These are phyloP conservation scores for Neosalanx taihuensis DNA, from an alignment of 2,797 vertebrate genomes.

Conservation along the genomic window DNA sequence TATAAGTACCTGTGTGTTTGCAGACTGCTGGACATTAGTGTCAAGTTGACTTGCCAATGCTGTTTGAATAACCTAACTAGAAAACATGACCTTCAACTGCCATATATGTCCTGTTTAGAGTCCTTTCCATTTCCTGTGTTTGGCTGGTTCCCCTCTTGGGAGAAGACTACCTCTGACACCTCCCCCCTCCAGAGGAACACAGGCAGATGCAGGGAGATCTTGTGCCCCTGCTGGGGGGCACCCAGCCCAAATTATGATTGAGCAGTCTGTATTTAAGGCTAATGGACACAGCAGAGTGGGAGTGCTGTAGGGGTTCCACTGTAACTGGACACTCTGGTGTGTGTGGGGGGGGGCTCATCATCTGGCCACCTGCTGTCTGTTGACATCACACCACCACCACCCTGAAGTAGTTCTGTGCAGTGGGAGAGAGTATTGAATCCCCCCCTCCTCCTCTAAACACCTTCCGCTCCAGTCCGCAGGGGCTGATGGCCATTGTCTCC, in stretches of 20 bases:
- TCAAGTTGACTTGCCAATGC: too few species aligned
- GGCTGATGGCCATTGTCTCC: constrained; percentile 58
- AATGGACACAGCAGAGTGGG: constrained; percentile 46
- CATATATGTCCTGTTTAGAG: not conserved
- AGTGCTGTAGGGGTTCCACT: constrained; percentile 29
- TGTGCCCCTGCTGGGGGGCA: not conserved
- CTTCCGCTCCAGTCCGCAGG: constrained; percentile 30
- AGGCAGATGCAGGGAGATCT: constrained; percentile 6
- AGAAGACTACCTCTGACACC: not conserved
- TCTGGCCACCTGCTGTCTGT: constrained; percentile 45
- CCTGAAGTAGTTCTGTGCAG: not conserved
- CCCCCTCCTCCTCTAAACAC: constrained; percentile 41
- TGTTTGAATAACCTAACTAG: too few species aligned
- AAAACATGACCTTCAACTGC: not conserved
- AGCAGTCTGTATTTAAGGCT: constrained; percentile 45
- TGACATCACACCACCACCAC: too few species aligned
- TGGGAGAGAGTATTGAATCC: not conserved
- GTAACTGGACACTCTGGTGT: not conserved
- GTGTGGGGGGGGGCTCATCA: constrained; percentile 14
- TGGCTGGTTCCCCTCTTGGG: not conserved
- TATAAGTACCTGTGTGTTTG: too few species aligned
- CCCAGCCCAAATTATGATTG: constrained; percentile 16
- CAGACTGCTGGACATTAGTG: too few species aligned
- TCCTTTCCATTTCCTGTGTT: not conserved
- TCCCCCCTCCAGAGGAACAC: not conserved